These are phyloP conservation scores for Villa cingulata DNA, from an alignment of 2,888 invertebrate genomes.

Conservation along the genomic window DNA sequence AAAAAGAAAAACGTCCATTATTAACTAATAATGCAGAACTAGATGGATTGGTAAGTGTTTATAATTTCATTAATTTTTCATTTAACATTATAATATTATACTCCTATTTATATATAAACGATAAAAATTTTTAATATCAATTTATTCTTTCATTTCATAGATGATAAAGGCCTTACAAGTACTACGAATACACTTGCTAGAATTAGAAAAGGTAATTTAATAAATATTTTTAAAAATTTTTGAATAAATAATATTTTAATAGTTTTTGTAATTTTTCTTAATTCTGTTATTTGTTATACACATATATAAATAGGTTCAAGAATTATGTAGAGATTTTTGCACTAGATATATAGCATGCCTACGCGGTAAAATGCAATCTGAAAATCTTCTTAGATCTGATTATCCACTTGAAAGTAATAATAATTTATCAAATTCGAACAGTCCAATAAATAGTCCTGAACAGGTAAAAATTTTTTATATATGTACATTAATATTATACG, in stretches of 20 bases:
- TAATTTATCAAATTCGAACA: slow-evolving; percentile 39
- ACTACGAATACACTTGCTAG: slow-evolving; percentile 77
- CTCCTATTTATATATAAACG: no score
- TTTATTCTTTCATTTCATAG: slow-evolving; percentile 33
- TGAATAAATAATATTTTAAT: no score
- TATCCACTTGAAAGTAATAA: slow-evolving; percentile 41
- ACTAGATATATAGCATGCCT: slow-evolving; percentile 82
- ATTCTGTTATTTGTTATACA: no score
- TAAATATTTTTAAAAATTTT: neutral
- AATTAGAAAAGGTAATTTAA: slow-evolving; percentile 59
- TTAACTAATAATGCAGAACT: slow-evolving; percentile 86
- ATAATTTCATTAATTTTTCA: neutral
- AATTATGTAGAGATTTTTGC: slow-evolving; percentile 89
- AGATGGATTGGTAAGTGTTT: slow-evolving; percentile 66
- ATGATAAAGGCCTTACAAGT: slow-evolving; percentile 85
- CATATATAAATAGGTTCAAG: slow-evolving; percentile 49
- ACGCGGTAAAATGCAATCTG: slow-evolving; percentile 82
- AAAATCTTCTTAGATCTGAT: slow-evolving; percentile 67
- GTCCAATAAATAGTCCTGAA: slow-evolving; percentile 26
- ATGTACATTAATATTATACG: no score
- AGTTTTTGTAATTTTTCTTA: no score
- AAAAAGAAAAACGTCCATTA: slow-evolving; percentile 72
- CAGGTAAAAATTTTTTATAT: slow-evolving; percentile 2
- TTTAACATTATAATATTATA: neutral
- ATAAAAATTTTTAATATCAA: no score